Base-by-base conservation (phyloP, 2,797 vertebrate genomes). In the Scleropages formosus region DNA sequence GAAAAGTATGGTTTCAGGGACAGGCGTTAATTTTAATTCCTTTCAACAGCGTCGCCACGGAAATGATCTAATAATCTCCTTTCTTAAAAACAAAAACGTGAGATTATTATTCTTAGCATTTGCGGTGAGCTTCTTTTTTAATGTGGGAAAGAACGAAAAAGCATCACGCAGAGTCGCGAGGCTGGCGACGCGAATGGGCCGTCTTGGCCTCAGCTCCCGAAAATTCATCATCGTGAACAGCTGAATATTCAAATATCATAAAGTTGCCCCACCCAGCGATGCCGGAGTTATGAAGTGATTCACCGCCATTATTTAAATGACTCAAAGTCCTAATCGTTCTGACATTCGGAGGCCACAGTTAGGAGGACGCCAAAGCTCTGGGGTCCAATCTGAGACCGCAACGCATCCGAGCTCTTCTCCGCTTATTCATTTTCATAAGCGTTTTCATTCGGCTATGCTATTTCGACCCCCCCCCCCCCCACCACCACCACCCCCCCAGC, bases 61-160 rank as follows among this genome's bases (percentile, higher is more conserved):
- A n/a, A n/a, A n/a, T n/a, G n/a, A n/a, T 70, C 22, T 44, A 59
- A 75, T 69, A 44, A 64, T 59, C 75, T 75, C 44, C 22, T 46
- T 27, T 71, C 24, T 11, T 53, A 44, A 46, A 26, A 75, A 31
- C 56, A 56, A 53, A 49, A 53, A 53, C 56, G 63, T 56, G 12
- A 39, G 71, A 70, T 71, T 53, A 4, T 76, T 76, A 71, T 49
- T 44, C 49, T 51, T 27, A 74, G n/a, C 20, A n/a, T 44, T 74
- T 74, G 49, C 62, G 3, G 44, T 68, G 66, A 68, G 59, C 72
- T 72, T n/a, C 53, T 20, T 72, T 72, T 70, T 72, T 60, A 51
- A 53, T 56, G 72, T n/a, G 47, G 27, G 70, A 70, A 13, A 3
- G 31, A 60, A 44, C 44, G 4, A 60, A 18, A 44, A 16, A 9